Evolutionary conservation across 2,113 vertebrate species (phyloP), one percentile per base, ranked within the genome.

Genomic region (Gavialis gangeticus): DNA sequence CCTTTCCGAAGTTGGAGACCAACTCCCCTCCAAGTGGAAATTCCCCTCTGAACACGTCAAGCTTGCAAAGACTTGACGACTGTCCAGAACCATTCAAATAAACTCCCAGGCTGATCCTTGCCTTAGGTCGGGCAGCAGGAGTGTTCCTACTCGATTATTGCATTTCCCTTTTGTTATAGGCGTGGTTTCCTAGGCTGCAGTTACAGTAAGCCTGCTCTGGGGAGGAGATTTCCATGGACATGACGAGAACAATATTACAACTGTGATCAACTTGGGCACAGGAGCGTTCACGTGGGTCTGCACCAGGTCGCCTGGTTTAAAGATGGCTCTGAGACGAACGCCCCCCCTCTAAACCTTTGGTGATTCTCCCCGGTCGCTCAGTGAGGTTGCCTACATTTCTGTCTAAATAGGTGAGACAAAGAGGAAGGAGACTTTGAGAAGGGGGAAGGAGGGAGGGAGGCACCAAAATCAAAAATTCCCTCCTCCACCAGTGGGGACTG

Each of bases 381-480:
- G 14, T 10, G 27, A 12, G 55, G 3, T 18, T 17, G 54, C 28
- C 18, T 9, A 46, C 10, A 8, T 14, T 27, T 17, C n/a, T 22
- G 17, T 12, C 21, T 12, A 17, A 24, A 17, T 34, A 30, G 21
- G 10, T 6, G 4, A 2, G 14, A 10, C 18, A 30, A 22, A 56
- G 7, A 12, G 4, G 37, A 12, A 2, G 5, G 6, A 11, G n/a
- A 77, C 75, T 4, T 4, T 10, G 0, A 0, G 0, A 89, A 67
- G 0, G 0, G 60, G 0, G 0, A 62, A 56, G 12, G 19, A 57
- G 71, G 79, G 18, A 79, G 76, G 79, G 91, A 64, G 1, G 27
- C 55, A 13, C 12, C 1, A 86, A n/a, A 37, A 58, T 15, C 54
- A 55, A 30, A 46, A 46, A 46, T 46, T 46, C 46, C 54, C 63